Base-by-base conservation (phyloP, 1,140 invertebrate species). In the Eciton burchellii region DNA sequence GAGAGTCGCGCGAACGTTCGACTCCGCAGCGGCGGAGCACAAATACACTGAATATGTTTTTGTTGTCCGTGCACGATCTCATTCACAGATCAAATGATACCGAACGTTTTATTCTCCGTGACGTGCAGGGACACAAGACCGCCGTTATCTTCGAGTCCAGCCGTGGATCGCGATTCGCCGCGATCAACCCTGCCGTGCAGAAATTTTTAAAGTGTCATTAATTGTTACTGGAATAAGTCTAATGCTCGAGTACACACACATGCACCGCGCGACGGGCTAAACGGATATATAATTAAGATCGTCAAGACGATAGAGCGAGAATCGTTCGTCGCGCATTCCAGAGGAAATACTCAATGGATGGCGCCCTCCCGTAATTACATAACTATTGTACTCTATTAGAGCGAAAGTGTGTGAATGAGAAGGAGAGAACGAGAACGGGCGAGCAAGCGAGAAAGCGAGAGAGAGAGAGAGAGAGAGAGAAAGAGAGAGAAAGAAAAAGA, bases 181-280 rank as follows among this genome's bases (percentile, higher is more conserved):
- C 62, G 85, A 90, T 88, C 88, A 91, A 84, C 84, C 90, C 90
- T 92, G 92, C 90, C 90, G 82, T 92, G 90, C 91, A 93, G 92
- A 93, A 93, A 93, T 93, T 92, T 92, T 91, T 88, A 60, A 93
- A 91, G 90, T 92, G 90, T 92, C 92, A 93, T 91, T 93, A 91
- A 93, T 91, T 93, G 90, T 93, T 93, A 92, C 91, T 90, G 88
- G 91, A 87, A 82, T 91, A 91, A 92, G 89, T 91, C 89, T 91
- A 87, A 92, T 87, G 66, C 85, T 85, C 82, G 85, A 89, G 71
- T 84, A 89, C 6, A 35, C 35, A 35, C 35, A 35, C 35, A 35
- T 35, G 35, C 35, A 35, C 86, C 82, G 41, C 60, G 76, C 72
- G 57, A 62, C 82, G 60, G 49, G 73, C 60, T 35, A 68, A 70